These are phyloP conservation scores for Drosophila phalerata DNA, from an alignment of 2,888 invertebrate species.

Conservation along the genomic window DNA sequence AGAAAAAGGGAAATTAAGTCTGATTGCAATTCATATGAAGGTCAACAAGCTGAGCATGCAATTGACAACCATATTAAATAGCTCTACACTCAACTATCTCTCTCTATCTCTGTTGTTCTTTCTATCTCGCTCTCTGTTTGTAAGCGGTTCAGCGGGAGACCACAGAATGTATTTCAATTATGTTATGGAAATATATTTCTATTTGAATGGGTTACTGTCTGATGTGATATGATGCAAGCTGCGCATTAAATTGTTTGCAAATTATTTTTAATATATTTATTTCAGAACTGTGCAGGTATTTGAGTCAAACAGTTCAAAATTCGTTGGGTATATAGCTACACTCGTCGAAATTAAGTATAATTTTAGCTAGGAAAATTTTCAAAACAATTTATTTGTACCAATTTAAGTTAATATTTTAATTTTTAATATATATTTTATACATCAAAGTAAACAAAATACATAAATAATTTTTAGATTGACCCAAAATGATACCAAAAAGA, in stretches of 20 bases:
- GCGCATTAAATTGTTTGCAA: not conserved
- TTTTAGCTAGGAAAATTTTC: too few species aligned
- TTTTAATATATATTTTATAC: too few species aligned
- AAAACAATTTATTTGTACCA: too few species aligned
- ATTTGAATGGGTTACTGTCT: not conserved
- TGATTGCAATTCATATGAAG: conserved; percentile 19
- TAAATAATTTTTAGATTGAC: too few species aligned
- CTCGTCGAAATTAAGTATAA: not conserved
- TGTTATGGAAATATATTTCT: not conserved
- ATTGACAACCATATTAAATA: conserved; percentile 6
- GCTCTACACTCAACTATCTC: not conserved
- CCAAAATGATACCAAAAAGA: too few species aligned
- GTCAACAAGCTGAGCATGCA: conserved; percentile 9
- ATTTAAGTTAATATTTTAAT: too few species aligned
- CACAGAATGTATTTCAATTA: conserved; percentile 5
- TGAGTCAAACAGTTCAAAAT: not conserved
- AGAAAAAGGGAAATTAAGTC: conserved; percentile 8
- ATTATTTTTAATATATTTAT: not conserved
- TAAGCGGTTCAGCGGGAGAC: not conserved
- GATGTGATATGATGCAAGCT: not conserved
- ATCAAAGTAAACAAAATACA: too few species aligned
- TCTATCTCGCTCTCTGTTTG: not conserved
- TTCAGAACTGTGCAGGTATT: not conserved
- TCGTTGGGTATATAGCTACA: not conserved
- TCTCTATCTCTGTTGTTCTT: not conserved